A percentile compares a stretch with the other conserved stretches of the same genome.
Evolutionary conservation across 30 jellyfish, hydroid and myxozoan species (phyloP).

Genomic region (Nemopilema nomurai): DNA sequence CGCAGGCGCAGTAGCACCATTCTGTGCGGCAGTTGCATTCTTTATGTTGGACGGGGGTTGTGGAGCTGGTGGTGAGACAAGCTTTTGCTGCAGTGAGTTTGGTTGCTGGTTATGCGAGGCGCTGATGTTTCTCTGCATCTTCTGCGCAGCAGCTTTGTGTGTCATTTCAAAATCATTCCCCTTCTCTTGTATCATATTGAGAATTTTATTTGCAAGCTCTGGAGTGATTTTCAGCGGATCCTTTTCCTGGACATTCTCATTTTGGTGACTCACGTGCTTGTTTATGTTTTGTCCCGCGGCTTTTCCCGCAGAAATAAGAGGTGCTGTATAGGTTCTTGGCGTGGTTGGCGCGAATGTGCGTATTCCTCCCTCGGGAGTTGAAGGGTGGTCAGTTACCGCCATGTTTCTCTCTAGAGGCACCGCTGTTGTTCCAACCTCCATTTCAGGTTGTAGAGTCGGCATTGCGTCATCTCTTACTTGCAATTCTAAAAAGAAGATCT

Average conservation of each 20-base stretch:
- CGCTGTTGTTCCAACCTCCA: constrained; percentile 31
- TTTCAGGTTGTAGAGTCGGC: constrained; percentile 34
- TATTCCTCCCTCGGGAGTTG: constrained; percentile 41
- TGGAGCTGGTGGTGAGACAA: constrained; percentile 54
- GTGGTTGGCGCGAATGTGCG: constrained; percentile 46
- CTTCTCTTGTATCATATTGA: constrained; percentile 78
- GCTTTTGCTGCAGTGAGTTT: constrained; percentile 15
- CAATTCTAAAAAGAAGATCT: not conserved
- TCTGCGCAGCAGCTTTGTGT: constrained; percentile 87
- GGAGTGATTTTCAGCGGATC: constrained; percentile 81
- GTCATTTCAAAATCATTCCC: constrained; percentile 74
- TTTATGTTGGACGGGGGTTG: constrained; percentile 21
- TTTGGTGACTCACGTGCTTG: not conserved
- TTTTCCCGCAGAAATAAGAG: constrained; percentile 16
- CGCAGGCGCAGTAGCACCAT: constrained; percentile 13
- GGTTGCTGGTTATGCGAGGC: constrained; percentile 9
- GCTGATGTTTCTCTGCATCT: constrained; percentile 32
- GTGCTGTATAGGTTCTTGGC: constrained; percentile 23
- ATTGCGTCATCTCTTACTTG: not conserved
- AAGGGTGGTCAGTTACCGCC: constrained; percentile 32
- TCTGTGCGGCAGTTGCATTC: constrained; percentile 12
- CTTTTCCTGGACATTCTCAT: constrained; percentile 17
- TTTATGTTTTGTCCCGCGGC: not conserved
- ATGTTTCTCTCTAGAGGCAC: constrained; percentile 68
- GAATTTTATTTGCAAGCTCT: constrained; percentile 81